These are phyloP conservation scores for Myotis findleyi DNA, from an alignment of 2,797 vertebrate genomes.

Conservation along the genomic window DNA sequence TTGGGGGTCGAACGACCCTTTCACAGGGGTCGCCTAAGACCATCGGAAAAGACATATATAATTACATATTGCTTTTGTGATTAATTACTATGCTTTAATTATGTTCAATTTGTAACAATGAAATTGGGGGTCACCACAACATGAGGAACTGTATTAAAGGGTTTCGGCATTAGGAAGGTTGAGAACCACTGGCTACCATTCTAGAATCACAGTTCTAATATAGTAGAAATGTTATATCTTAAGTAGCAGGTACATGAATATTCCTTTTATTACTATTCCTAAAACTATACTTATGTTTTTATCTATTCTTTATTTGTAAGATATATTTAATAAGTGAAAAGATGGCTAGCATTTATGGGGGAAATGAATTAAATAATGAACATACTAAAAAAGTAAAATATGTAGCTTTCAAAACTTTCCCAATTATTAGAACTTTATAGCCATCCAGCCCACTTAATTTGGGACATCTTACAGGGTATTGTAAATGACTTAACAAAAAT, in stretches of 20 bases:
- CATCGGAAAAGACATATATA: no score
- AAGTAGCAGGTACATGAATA: neutral
- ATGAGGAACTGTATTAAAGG: no score
- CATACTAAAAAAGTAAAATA: neutral
- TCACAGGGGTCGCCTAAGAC: no score
- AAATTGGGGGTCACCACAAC: no score
- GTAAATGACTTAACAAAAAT: neutral
- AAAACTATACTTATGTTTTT: neutral
- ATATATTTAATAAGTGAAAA: neutral
- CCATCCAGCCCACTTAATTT: neutral
- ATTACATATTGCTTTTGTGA: no score
- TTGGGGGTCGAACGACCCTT: no score
- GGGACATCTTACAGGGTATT: neutral
- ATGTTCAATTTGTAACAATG: no score
- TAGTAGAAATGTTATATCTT: neutral
- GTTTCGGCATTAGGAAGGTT: no score
- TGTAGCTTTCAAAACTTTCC: neutral
- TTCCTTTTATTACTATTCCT: neutral
- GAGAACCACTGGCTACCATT: no score
- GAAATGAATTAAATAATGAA: neutral
- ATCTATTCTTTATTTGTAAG: neutral
- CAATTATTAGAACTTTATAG: no score
- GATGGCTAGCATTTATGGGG: neutral
- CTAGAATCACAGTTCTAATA: neutral
- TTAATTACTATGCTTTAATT: no score